Evolutionary conservation across 2,888 invertebrate species (phyloP).

Genomic region (Pachydiplax longipennis): DNA sequence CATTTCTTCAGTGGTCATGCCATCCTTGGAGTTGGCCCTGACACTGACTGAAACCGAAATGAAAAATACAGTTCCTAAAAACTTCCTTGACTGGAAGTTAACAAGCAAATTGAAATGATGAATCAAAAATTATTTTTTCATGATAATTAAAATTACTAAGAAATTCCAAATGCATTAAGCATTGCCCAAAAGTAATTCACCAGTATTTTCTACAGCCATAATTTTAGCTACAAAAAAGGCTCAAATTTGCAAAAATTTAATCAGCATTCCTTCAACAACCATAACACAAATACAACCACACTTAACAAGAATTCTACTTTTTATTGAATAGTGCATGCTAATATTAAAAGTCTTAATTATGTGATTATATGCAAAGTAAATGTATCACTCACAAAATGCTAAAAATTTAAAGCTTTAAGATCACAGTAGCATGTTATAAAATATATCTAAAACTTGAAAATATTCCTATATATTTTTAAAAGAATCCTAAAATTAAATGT

Average conservation of each 20-base stretch:
- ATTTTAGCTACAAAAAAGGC: constrained; percentile 15
- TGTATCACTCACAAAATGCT: constrained; percentile 30
- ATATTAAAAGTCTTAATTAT: constrained; percentile 7
- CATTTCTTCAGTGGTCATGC: constrained; percentile 95
- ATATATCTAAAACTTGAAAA: constrained; percentile 2
- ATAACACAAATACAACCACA: constrained; percentile 41
- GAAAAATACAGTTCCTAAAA: constrained; percentile 59
- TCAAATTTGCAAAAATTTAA: constrained; percentile 39
- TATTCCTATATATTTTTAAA: background rate
- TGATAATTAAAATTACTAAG: constrained; percentile 9
- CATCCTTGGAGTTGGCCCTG: constrained; percentile 82
- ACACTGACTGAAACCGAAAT: constrained; percentile 66
- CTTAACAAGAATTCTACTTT: constrained; percentile 11
- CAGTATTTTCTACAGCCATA: constrained; percentile 23
- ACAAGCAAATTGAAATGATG: constrained; percentile 24
- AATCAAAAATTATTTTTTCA: background rate
- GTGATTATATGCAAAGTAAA: constrained; percentile 37
- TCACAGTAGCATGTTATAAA: constrained; percentile 1
- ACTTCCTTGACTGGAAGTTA: constrained; percentile 47
- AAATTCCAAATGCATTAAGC: constrained; percentile 31
- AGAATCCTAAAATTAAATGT: background rate
- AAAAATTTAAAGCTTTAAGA: constrained; percentile 7
- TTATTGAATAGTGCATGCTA: constrained; percentile 28
- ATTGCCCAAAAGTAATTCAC: constrained; percentile 19
- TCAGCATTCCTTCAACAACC: constrained; percentile 33